phyloP scores from a whole-genome alignment of 2,888 invertebrate species.

The Plagodis dolabraria region DNA sequence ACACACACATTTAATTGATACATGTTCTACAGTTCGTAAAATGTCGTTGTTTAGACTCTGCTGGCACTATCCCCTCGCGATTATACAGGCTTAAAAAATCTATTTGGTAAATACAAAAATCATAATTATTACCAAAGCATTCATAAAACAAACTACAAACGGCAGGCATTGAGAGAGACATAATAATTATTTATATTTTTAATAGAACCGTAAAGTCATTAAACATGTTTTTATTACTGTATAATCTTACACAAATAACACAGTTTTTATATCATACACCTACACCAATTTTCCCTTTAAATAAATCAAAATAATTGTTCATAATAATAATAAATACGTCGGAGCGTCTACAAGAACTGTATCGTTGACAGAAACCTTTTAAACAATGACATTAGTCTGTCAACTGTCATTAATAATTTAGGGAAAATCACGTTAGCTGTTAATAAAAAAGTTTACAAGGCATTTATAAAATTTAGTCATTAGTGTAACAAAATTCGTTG shows the following conservation, averaged over 20 bases:
- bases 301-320: slow-evolving; percentile 23
- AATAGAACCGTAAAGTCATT: not conserved
- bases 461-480: slow-evolving; percentile 8
- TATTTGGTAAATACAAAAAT: too few relatives aligned
- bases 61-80: too few relatives aligned
- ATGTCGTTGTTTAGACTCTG: too few relatives aligned
- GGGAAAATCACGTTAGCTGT: slow-evolving; percentile 17
- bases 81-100: too few relatives aligned
- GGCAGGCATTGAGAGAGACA: too few relatives aligned
- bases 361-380: slow-evolving; percentile 20
- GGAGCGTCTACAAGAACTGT: slow-evolving; percentile 3
- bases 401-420: slow-evolving; percentile 15
- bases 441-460: slow-evolving; percentile 10
- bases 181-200: too few relatives aligned
- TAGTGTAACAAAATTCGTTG: not conserved
- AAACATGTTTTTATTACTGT: slow-evolving; percentile 11
- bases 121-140: too few relatives aligned
- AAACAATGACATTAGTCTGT: slow-evolving; percentile 15
- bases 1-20: too few relatives aligned
- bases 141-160: too few relatives aligned
- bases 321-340: slow-evolving; percentile 22
- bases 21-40: too few relatives aligned
- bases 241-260: slow-evolving; percentile 7
- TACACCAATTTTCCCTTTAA: slow-evolving; percentile 6
- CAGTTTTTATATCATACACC: slow-evolving; percentile 10